These are phyloP conservation scores for Antheraea assamensis DNA, from an alignment of 2,888 invertebrate species.

Conservation along the genomic window DNA sequence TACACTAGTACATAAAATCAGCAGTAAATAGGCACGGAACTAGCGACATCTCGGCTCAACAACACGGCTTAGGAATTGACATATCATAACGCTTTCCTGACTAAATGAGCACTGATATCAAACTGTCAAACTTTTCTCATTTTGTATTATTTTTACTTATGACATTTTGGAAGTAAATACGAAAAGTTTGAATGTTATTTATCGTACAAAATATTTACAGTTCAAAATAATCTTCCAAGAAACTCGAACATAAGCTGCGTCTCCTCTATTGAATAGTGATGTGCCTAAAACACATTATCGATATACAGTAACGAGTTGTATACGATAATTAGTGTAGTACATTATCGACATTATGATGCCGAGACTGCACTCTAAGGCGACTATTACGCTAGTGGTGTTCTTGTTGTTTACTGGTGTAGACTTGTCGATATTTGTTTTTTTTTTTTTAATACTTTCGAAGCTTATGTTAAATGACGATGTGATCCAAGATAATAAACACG, in stretches of 20 bases:
- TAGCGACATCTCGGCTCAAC: too few species aligned
- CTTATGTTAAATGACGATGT: too few species aligned
- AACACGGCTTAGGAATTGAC: too few species aligned
- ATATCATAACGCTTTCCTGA: too few species aligned
- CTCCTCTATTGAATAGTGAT: slow-evolving; percentile 43
- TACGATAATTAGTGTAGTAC: slow-evolving; percentile 69
- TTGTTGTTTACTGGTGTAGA: slow-evolving; percentile 1
- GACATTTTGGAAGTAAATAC: background rate
- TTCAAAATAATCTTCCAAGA: background rate
- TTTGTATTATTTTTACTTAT: background rate
- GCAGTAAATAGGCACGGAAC: too few species aligned
- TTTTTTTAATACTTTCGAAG: background rate
- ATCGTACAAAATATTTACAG: slow-evolving; percentile 10
- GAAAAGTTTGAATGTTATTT: background rate
- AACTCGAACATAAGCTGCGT: slow-evolving; percentile 21
- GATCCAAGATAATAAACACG: background rate
- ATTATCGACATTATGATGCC: slow-evolving; percentile 73
- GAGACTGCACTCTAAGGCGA: slow-evolving; percentile 70
- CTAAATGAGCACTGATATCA: too few species aligned
- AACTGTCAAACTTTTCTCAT: background rate
- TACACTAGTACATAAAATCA: too few species aligned
- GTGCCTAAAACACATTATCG: slow-evolving; percentile 48
- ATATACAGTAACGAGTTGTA: slow-evolving; percentile 40
- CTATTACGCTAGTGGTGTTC: slow-evolving; percentile 58
- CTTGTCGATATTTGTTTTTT: slow-evolving; percentile 8